Evolutionary conservation across 2,888 invertebrate genomes (phyloP).

Genomic region (Atrina japonica): DNA sequence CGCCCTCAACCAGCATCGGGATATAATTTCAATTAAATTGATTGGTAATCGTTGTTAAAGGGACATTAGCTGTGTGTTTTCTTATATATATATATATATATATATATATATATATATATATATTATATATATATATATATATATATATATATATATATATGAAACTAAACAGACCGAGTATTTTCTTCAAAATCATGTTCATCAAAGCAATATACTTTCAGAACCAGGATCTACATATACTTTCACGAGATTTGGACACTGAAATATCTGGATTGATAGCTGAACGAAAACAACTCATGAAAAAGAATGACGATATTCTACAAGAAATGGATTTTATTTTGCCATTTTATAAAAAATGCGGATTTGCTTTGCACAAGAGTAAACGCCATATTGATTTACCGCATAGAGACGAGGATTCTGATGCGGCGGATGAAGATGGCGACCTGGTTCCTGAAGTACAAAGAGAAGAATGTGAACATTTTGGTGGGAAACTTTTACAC

Average conservation of each 20-base stretch:
- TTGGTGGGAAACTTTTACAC: conserved; percentile 17
- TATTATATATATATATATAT: no score
- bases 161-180: no score
- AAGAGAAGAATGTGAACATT: not conserved
- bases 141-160: no score
- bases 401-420: not conserved
- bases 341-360: not conserved
- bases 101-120: no score
- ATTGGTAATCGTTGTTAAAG: no score
- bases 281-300: not conserved
- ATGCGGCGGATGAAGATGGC: not conserved
- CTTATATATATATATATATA: no score
- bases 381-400: conserved; percentile 1
- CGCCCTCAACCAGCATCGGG: no score
- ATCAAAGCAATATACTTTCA: no score
- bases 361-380: conserved; percentile 8
- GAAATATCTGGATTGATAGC: not conserved
- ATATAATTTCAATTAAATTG: no score
- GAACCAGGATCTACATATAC: conserved; percentile 1
- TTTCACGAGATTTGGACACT: conserved; percentile 13
- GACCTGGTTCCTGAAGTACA: no score
- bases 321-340: not conserved
- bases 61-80: no score
- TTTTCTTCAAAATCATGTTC: no score
- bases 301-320: not conserved